Percentiles rank a stretch among this genome's conserved stretches.
These are phyloP conservation scores for Craterocephalus amniculus DNA, from an alignment of 2,797 vertebrate species.

Conservation along the genomic window DNA sequence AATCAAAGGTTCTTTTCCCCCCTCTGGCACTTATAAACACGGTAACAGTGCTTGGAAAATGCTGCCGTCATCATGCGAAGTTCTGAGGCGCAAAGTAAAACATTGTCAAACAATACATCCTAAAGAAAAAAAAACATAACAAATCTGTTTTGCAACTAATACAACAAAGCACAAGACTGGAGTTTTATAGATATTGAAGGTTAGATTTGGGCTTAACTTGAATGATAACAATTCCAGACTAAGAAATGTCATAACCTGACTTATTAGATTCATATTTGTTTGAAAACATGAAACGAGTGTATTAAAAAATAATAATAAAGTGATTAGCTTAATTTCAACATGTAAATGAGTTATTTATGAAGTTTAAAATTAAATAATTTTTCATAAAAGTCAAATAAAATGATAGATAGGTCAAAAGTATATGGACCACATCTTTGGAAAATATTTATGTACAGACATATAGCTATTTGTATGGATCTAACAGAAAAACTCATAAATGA, in stretches of 20 bases:
- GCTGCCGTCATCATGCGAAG: conserved; percentile 65
- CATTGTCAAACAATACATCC: conserved; percentile 12
- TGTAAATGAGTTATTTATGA: background rate
- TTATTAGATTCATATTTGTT: background rate
- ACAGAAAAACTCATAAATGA: conserved; percentile 6
- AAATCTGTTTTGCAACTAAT: conserved; percentile 7
- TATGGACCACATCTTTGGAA: conserved; percentile 2
- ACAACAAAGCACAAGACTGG: background rate
- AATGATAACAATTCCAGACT: background rate
- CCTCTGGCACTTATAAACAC: conserved; percentile 82
- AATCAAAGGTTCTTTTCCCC: conserved; percentile 81
- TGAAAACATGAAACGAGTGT: background rate
- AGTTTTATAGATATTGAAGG: background rate
- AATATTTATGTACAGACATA: conserved; percentile 1
- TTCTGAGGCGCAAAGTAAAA: conserved; percentile 52
- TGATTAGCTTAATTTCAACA: background rate
- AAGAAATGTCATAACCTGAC: background rate
- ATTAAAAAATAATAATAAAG: background rate
- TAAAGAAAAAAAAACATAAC: background rate
- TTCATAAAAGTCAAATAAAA: background rate
- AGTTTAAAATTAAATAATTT: background rate
- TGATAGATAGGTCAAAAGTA: background rate
- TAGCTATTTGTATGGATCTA: background rate
- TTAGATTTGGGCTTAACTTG: background rate
- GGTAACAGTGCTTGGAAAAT: conserved; percentile 71